These are phyloP conservation scores for Alectura lathami DNA, from an alignment of 2,113 vertebrate species.

Conservation along the genomic window DNA sequence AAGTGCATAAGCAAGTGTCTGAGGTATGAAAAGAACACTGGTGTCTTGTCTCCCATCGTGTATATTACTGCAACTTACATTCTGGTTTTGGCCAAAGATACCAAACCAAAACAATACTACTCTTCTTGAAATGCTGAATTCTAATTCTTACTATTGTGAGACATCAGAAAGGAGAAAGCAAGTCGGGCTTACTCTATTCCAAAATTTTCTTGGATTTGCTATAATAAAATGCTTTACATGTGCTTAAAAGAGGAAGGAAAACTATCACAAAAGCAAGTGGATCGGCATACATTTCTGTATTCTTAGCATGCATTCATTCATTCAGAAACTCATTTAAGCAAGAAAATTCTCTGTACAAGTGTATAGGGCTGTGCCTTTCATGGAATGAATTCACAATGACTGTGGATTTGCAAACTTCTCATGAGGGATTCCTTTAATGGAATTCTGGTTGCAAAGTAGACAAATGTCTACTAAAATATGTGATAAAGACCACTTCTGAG, in stretches of 20 bases:
- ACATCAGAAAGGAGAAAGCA: background rate
- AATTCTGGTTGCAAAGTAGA: background rate
- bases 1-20: background rate
- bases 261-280: background rate
- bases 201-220: background rate
- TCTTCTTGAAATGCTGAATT: background rate
- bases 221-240: background rate
- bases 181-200: background rate
- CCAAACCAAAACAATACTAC: background rate
- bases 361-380: background rate
- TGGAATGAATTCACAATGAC: background rate
- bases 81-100: background rate
- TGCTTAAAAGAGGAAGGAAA: background rate
- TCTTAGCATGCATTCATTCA: background rate
- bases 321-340: background rate
- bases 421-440: background rate
- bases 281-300: background rate
- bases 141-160: background rate
- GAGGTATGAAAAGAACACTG: background rate
- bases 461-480: background rate
- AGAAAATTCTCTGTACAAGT: background rate
- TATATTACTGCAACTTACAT: background rate
- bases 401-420: background rate
- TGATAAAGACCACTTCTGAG: slow-evolving; percentile 7
- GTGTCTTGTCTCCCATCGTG: background rate